phyloP scores from a whole-genome alignment of 2,797 vertebrate genomes.

The Toxotes lorentzi region DNA sequence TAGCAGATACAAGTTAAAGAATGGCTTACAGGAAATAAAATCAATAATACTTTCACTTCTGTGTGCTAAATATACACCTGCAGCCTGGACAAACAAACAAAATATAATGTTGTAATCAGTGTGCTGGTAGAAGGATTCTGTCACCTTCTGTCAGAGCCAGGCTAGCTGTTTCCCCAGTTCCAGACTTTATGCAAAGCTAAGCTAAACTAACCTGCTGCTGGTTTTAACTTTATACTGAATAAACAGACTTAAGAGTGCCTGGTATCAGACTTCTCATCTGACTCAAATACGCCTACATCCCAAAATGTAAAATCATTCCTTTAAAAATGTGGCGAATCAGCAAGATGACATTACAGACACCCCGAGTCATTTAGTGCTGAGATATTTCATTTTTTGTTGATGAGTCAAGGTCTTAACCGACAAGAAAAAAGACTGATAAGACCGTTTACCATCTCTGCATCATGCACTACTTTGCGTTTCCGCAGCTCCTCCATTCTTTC shows the following conservation, averaged over 20 bases:
- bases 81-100: background rate
- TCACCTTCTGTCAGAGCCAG: background rate
- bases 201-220: background rate
- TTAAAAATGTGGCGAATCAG: background rate
- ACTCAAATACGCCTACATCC: background rate
- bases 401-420: background rate
- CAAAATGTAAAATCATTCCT: background rate
- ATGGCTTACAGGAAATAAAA: background rate
- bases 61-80: background rate
- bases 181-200: background rate
- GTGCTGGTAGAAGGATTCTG: background rate
- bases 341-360: background rate
- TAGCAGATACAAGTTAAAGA: background rate
- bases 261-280: background rate
- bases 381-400: background rate
- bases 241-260: background rate
- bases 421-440: background rate
- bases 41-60: background rate
- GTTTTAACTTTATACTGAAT: background rate
- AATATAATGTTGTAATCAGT: background rate
- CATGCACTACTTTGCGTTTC: slow-evolving; percentile 91
- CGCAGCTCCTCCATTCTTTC: slow-evolving; percentile 97
- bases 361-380: background rate
- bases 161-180: background rate
- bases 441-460: slow-evolving; percentile 87